Evolutionary conservation across 2,797 vertebrate genomes (phyloP).

Genomic region (Hippoglossus hippoglossus): DNA sequence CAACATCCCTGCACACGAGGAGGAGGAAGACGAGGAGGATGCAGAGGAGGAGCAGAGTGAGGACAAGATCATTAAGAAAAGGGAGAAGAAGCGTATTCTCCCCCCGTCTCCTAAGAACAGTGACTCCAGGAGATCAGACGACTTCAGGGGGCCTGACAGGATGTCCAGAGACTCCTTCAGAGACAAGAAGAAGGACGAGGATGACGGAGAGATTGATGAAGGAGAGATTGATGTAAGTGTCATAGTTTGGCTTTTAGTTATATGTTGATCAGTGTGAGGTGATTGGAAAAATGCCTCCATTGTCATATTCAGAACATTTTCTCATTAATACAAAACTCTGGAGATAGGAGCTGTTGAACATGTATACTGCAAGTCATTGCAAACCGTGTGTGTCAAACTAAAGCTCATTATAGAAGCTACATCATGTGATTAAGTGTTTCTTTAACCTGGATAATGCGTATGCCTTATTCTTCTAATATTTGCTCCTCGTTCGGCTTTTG

Average conservation of each 20-base stretch:
- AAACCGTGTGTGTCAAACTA: too few species aligned
- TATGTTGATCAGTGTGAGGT: not conserved
- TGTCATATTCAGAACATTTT: too few species aligned
- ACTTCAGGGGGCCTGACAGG: conserved; percentile 76
- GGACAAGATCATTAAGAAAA: conserved; percentile 72
- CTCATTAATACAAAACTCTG: too few species aligned
- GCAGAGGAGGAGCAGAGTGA: conserved; percentile 78
- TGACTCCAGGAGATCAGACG: conserved; percentile 72
- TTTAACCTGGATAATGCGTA: too few species aligned
- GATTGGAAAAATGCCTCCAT: not conserved
- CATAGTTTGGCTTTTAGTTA: not conserved
- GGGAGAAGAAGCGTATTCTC: conserved; percentile 79
- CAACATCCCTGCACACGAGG: conserved; percentile 78
- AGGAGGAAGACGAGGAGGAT: conserved; percentile 89
- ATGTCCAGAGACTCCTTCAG: conserved; percentile 85
- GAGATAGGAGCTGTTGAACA: too few species aligned
- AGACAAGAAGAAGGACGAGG: conserved; percentile 95
- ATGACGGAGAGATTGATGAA: conserved; percentile 97
- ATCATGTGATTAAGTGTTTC: too few species aligned
- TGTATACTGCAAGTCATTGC: too few species aligned
- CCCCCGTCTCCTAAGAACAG: conserved; percentile 76
- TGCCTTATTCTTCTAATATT: too few species aligned
- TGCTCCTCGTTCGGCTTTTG: too few species aligned
- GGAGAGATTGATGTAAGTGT: conserved; percentile 98
- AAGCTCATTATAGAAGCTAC: too few species aligned